Evolutionary conservation across 2,113 vertebrate species (phyloP).

Genomic region (Burhinus oedicnemus): DNA sequence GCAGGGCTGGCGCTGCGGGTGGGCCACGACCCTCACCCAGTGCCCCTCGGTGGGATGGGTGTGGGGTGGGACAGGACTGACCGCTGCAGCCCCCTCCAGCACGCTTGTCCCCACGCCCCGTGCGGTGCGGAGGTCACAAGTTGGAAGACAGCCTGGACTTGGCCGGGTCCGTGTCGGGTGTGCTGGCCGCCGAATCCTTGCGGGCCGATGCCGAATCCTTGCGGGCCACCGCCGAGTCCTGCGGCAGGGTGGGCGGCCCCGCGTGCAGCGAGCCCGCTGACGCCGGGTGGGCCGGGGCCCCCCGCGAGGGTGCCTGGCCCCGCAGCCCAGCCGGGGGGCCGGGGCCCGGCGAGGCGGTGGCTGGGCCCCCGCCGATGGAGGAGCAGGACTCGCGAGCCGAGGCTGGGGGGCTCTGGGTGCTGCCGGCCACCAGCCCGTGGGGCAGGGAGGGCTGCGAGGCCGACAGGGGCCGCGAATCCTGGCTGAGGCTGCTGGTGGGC

Average conservation of each 20-base stretch:
- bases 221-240: slow-evolving; percentile 78
- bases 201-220: slow-evolving; percentile 23
- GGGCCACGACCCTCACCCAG: neutral
- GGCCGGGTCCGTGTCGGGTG: slow-evolving; percentile 86
- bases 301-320: slow-evolving; percentile 71
- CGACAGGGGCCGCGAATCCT: slow-evolving; percentile 89
- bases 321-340: slow-evolving; percentile 52
- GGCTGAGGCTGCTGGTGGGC: slow-evolving; percentile 84
- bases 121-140: slow-evolving; percentile 85
- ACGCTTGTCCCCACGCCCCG: neutral
- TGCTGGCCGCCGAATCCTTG: slow-evolving; percentile 83
- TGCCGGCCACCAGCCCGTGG: slow-evolving; percentile 77
- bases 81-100: neutral
- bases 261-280: slow-evolving; percentile 74
- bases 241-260: slow-evolving; percentile 58
- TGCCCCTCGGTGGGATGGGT: neutral
- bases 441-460: slow-evolving; percentile 94
- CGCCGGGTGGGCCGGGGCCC: slow-evolving; percentile 81
- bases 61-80: accelerated
- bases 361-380: slow-evolving; percentile 74
- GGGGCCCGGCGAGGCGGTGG: slow-evolving; percentile 22
- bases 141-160: slow-evolving; percentile 94
- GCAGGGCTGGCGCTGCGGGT: neutral
- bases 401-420: slow-evolving; percentile 80
- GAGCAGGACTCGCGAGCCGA: slow-evolving; percentile 81